Percentiles rank a stretch among this genome's conserved stretches.
Conservation (phyloP, 2,888 invertebrate genomes). For the Amblyjoppa fuscipennis region DNA sequence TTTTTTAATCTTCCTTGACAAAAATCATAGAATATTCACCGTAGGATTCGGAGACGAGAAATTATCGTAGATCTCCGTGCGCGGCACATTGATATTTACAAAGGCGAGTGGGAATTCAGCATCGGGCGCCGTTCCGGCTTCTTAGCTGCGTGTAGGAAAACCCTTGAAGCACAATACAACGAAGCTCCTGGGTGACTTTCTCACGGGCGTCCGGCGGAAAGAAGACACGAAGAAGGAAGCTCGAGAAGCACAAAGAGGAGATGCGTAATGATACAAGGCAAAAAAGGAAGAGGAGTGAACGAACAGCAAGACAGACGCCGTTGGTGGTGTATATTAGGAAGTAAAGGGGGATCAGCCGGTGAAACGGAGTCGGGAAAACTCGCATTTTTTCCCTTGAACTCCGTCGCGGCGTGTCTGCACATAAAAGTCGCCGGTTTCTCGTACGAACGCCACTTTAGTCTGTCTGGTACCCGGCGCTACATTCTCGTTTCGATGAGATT, state of each 20-base stretch:
- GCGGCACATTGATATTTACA: not conserved
- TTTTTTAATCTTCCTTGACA: too few species aligned
- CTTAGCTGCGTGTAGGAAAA: not conserved
- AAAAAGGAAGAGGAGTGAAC: not conserved
- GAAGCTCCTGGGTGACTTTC: not conserved
- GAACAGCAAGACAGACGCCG: conserved; percentile 2
- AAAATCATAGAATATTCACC: too few species aligned
- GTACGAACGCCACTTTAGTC: conserved; percentile 6
- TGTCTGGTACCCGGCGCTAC: conserved; percentile 21
- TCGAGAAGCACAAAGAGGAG: not conserved
- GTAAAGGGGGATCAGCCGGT: conserved; percentile 12
- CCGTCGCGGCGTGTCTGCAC: not conserved
- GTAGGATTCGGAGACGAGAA: not conserved
- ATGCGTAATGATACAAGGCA: conserved; percentile 12
- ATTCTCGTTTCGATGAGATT: conserved; percentile 43
- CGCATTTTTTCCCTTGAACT: conserved; percentile 30
- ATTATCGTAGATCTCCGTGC: not conserved
- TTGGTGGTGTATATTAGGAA: conserved; percentile 13
- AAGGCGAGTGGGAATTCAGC: not conserved
- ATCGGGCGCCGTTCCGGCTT: not conserved
- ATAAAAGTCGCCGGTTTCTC: conserved; percentile 17
- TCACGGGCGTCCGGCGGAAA: not conserved
- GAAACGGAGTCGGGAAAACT: conserved; percentile 29
- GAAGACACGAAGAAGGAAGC: conserved; percentile 1
- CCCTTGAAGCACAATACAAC: conserved; percentile 12